phyloP scores from a whole-genome alignment of 35 echinoderm and acorn worm genomes.

The Ptychodera flava region DNA sequence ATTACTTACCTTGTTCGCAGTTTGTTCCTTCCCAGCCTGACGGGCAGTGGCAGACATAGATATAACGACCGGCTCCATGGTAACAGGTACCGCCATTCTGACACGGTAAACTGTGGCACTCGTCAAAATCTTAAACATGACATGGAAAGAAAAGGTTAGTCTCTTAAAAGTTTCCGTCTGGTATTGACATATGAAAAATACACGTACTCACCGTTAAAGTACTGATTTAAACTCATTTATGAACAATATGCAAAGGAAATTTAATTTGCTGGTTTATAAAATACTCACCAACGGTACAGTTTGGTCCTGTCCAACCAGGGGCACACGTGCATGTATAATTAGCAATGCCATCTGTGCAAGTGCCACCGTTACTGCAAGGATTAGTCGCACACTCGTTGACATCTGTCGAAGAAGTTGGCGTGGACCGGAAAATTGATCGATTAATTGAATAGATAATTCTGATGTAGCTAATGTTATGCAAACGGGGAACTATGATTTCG shows the following conservation, averaged over 20 bases:
- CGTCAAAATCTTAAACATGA: slow-evolving; percentile 53
- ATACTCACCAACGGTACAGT: slow-evolving; percentile 6
- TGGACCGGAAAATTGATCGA: too few relatives aligned
- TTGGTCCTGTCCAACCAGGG: neutral
- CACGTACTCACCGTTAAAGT: too few relatives aligned
- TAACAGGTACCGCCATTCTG: slow-evolving; percentile 47
- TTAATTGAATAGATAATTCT: too few relatives aligned
- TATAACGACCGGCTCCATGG: neutral
- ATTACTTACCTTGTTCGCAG: slow-evolving; percentile 56
- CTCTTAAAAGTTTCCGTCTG: too few relatives aligned
- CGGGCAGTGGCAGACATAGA: slow-evolving; percentile 42
- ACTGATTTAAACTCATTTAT: too few relatives aligned
- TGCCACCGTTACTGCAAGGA: slow-evolving; percentile 62
- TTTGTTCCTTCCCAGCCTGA: slow-evolving; percentile 42
- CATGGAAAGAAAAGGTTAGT: neutral
- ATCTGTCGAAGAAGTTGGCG: slow-evolving; percentile 53
- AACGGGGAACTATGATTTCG: too few relatives aligned
- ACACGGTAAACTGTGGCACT: slow-evolving; percentile 65
- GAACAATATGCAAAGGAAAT: too few relatives aligned
- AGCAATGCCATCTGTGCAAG: slow-evolving; percentile 24
- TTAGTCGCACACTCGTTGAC: slow-evolving; percentile 55
- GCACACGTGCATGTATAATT: slow-evolving; percentile 29
- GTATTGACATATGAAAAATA: too few relatives aligned
- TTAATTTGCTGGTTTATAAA: too few relatives aligned
- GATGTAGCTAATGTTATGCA: too few relatives aligned